A percentile compares a stretch with the other conserved stretches of the same genome.
These are phyloP conservation scores for Pollimyrus isidori DNA, from an alignment of 2,113 vertebrate genomes.

Conservation along the genomic window DNA sequence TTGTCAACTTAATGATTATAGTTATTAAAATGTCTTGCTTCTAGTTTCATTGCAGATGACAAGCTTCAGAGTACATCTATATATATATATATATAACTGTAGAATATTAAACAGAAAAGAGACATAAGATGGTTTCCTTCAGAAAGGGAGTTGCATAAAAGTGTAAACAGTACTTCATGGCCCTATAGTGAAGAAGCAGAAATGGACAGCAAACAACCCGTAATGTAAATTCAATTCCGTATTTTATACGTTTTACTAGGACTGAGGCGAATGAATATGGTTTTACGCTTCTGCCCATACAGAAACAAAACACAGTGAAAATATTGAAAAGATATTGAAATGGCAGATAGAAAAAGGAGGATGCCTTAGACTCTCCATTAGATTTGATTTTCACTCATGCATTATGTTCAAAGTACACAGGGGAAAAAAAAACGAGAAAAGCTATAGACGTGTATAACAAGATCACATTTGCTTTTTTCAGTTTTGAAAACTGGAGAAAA, in stretches of 20 bases:
- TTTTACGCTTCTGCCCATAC: neutral
- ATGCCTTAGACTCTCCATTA: neutral
- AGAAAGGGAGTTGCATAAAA: neutral
- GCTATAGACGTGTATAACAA: neutral
- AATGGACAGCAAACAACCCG: neutral
- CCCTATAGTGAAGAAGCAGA: neutral
- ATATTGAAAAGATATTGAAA: neutral
- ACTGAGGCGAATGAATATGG: neutral
- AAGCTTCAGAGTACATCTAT: neutral
- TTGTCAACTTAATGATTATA: neutral
- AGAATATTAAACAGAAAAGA: neutral
- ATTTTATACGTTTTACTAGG: neutral
- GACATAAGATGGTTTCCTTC: neutral
- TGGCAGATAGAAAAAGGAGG: neutral
- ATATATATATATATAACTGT: neutral
- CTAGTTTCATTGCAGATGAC: neutral
- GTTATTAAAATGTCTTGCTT: neutral
- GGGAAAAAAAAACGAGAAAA: neutral
- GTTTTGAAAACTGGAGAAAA: neutral
- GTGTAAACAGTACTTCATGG: neutral
- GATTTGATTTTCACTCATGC: neutral
- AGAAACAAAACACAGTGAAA: neutral
- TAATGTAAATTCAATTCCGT: neutral
- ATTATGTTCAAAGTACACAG: neutral
- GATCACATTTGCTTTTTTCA: neutral